These are phyloP conservation scores for Calliopsis andreniformis DNA, from an alignment of 1,140 invertebrate species.

Conservation along the genomic window DNA sequence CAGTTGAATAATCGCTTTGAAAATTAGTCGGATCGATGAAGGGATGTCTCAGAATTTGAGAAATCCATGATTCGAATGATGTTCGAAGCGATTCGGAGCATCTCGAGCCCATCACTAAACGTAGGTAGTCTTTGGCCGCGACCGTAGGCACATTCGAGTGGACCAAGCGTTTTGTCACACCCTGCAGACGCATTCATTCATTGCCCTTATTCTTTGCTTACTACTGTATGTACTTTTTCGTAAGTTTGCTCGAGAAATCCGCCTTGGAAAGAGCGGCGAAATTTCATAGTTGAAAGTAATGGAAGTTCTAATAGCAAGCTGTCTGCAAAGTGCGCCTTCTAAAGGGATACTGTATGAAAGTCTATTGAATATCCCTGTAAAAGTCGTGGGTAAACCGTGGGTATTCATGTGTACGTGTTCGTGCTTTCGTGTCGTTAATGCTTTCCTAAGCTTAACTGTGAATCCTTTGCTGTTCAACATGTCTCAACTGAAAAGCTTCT, in stretches of 20 bases:
- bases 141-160: conserved; percentile 69
- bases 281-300: neutral
- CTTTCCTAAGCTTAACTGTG: conserved; percentile 42
- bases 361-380: neutral
- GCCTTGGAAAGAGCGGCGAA: neutral
- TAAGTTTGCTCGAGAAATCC: neutral
- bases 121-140: conserved; percentile 55
- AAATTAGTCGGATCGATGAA: neutral
- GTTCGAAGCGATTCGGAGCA: conserved; percentile 21
- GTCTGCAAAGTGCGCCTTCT: no score
- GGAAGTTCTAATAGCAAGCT: neutral
- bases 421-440: conserved; percentile 28
- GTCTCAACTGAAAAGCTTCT: conserved; percentile 29
- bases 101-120: conserved; percentile 42
- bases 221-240: neutral
- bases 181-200: conserved; percentile 12
- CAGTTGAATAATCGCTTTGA: neutral
- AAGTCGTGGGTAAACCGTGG: conserved; percentile 6
- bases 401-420: conserved; percentile 33
- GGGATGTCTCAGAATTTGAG: neutral
- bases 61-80: neutral
- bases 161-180: neutral
- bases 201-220: neutral
- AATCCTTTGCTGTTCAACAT: neutral
- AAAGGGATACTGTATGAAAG: neutral